Percentiles rank a stretch among this genome's conserved stretches.
Conservation (phyloP, 2,113 vertebrate species). For the Stegastes partitus region DNA sequence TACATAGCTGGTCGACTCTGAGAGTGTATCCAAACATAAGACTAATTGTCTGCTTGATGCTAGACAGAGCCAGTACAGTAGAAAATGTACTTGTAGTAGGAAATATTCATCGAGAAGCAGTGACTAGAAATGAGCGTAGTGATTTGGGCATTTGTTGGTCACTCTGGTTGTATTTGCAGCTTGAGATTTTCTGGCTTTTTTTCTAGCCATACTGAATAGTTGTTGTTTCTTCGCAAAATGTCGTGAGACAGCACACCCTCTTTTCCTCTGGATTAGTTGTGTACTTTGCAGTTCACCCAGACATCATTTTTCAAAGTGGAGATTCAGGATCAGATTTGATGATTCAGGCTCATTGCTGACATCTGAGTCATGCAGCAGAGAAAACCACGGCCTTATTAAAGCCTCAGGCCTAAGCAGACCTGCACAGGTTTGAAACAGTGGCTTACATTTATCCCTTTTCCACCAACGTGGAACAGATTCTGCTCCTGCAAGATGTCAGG, state of each 20-base stretch:
- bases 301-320: not conserved
- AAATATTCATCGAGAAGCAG: not conserved
- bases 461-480: no score
- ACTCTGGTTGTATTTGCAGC: no score
- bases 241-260: not conserved
- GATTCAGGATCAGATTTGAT: conserved; percentile 25
- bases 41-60: not conserved
- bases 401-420: not conserved
- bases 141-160: not conserved
- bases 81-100: not conserved
- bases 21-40: conserved; percentile 15
- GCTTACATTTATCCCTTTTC: not conserved
- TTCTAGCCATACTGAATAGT: not conserved
- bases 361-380: conserved; percentile 54
- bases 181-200: no score
- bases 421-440: not conserved
- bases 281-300: not conserved
- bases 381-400: not conserved
- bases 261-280: not conserved
- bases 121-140: not conserved
- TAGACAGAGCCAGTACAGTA: not conserved
- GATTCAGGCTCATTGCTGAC: conserved; percentile 48
- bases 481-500: no score
- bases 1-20: not conserved
- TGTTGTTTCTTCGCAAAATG: not conserved